Evolutionary conservation across 2,888 invertebrate genomes (phyloP).

Genomic region (Spatulosminthurus flaviceps): DNA sequence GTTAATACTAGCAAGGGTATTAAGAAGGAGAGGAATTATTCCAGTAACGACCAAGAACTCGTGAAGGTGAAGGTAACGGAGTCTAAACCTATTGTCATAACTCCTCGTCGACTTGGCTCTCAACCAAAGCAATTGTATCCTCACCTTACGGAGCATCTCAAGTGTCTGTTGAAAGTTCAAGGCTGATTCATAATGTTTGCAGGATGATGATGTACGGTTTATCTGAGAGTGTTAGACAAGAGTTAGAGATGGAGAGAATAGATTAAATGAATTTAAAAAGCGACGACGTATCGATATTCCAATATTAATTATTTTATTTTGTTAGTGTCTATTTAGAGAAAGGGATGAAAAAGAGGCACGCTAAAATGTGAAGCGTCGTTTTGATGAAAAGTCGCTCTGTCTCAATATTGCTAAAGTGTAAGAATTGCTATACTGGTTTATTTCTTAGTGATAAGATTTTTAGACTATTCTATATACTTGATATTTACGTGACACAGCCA

Average conservation of each 20-base stretch:
- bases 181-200: slow-evolving; percentile 23
- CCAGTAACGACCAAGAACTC: slow-evolving; percentile 15
- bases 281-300: slow-evolving; percentile 36
- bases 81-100: slow-evolving; percentile 23
- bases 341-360: neutral
- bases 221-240: neutral
- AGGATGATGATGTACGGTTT: slow-evolving; percentile 7
- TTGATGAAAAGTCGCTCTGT: slow-evolving; percentile 19
- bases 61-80: slow-evolving; percentile 21
- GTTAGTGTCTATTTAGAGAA: slow-evolving; percentile 27
- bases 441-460: slow-evolving; percentile 28
- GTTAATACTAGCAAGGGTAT: neutral
- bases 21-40: neutral
- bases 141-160: slow-evolving; percentile 42
- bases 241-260: slow-evolving; percentile 17
- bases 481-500: slow-evolving; percentile 41
- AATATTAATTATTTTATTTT: slow-evolving; percentile 30
- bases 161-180: slow-evolving; percentile 41
- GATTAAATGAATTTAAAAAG: slow-evolving; percentile 22
- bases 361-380: neutral
- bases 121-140: slow-evolving; percentile 40
- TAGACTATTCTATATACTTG: slow-evolving; percentile 20
- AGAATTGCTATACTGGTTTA: slow-evolving; percentile 30
- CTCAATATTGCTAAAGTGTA: slow-evolving; percentile 22
- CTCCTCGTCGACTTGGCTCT: neutral